Conservation (phyloP, 2,888 invertebrate species). For the Callyntrura guangdongensis region DNA sequence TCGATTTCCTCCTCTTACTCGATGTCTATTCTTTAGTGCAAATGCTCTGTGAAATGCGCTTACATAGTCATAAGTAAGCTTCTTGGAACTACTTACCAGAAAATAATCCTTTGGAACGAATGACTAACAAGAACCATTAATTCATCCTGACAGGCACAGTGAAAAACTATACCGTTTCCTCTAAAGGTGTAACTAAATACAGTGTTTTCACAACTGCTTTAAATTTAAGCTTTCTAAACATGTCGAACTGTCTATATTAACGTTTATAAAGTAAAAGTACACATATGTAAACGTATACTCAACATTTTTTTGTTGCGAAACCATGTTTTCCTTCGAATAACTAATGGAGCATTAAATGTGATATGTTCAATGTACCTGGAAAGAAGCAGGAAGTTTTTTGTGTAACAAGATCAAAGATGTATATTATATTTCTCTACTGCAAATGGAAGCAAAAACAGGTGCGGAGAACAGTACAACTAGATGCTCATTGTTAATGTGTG, state of each 20-base stretch:
- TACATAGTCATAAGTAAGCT: slow-evolving; percentile 20
- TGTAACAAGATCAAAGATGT: too few species aligned
- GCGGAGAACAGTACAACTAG: too few species aligned
- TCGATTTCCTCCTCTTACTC: neutral
- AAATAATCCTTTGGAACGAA: slow-evolving; percentile 33
- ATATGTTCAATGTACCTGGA: too few species aligned
- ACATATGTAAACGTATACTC: neutral
- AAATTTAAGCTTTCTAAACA: too few species aligned
- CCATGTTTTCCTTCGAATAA: neutral
- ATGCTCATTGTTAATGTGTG: too few species aligned
- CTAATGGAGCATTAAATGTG: too few species aligned
- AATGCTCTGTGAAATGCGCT: slow-evolving; percentile 24
- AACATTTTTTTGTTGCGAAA: neutral
- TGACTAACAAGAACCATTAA: slow-evolving; percentile 33
- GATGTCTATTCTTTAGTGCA: neutral
- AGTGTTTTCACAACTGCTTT: neutral
- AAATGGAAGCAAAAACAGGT: too few species aligned
- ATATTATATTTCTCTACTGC: too few species aligned
- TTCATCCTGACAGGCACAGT: neutral
- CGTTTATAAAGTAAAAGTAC: too few species aligned
- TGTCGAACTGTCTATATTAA: too few species aligned
- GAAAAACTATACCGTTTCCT: too few species aligned
- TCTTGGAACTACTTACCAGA: slow-evolving; percentile 28
- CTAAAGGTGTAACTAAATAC: neutral
- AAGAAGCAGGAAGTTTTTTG: too few species aligned